Base-by-base conservation (phyloP, 2,113 vertebrate genomes). In the Lamprologus sp. region DNA sequence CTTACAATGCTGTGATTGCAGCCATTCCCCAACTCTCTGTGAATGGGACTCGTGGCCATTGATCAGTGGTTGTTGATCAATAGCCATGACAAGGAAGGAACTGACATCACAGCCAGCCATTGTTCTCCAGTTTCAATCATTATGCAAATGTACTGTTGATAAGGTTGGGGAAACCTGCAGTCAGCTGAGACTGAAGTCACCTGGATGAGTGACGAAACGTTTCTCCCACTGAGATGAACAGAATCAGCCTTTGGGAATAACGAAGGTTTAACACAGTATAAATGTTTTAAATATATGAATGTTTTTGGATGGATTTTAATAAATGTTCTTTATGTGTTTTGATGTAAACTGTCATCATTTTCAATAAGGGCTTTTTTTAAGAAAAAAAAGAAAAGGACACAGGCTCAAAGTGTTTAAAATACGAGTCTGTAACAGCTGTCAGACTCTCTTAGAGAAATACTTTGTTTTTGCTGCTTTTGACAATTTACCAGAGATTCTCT, bases 21-120 rank as follows among this genome's bases (percentile, higher is more conserved):
- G 51, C 9, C n/a, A 21, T 54, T 54, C 2, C 51, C 51, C 51
- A 54, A 1, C 51, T 21, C 51, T 54, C 51, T 54, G 51, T 54
- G 51, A 54, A 21, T 54, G n/a, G n/a, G 0, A 54, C n/a, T 21
- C 5, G 0, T 51, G 17, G 4, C 0, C 1, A 6, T 2, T 21
- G 6, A 7, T 54, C 51, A 2, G 3, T 54, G 51, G 53, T 12
- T 12, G n/a, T 54, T 54, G 53, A 54, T 54, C 0, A 5, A 51
- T n/a, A 0, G 49, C 0, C 17, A 9, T 51, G 49, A 51, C 3
- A 51, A 51, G 1, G 49, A 51, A 9, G 49, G 17, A 51, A n/a
- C 49, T 51, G 49, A 51, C 49, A 51, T 51, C 49, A 51, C 49
- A 51, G 49, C 49, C 49, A 51, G 49, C 49, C 49, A 1, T 51